phyloP scores from a whole-genome alignment of 2,888 invertebrate genomes.

The Norana najaformis region DNA sequence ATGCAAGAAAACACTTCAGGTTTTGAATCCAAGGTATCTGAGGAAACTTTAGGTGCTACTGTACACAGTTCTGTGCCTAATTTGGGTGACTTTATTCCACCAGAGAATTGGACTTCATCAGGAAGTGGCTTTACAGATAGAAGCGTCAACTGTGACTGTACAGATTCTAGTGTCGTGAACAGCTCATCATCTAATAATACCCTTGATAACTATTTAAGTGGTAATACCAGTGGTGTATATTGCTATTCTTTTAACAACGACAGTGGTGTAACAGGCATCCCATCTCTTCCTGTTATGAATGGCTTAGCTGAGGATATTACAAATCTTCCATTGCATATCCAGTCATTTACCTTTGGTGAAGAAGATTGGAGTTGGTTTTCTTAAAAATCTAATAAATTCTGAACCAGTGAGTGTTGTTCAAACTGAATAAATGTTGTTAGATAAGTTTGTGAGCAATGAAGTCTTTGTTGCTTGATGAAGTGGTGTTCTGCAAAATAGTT shows the following conservation, averaged over 20 bases:
- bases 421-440: neutral
- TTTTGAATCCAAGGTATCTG: neutral
- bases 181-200: neutral
- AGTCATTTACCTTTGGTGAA: neutral
- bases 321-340: neutral
- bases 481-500: neutral
- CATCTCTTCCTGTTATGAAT: neutral
- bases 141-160: neutral
- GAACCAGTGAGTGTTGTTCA: neutral
- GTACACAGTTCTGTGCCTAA: neutral
- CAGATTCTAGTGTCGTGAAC: neutral
- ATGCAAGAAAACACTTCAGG: neutral
- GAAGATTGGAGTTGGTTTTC: neutral
- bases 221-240: neutral
- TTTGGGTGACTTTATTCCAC: neutral
- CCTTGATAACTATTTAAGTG: neutral
- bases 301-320: neutral
- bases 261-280: neutral
- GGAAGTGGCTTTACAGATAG: neutral
- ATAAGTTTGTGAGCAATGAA: neutral
- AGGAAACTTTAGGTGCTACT: neutral
- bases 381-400: neutral
- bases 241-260: neutral
- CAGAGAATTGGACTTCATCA: neutral
- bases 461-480: neutral